A percentile compares a stretch with the other conserved stretches of the same genome.
Evolutionary conservation across 2,888 invertebrate genomes (phyloP).

Genomic region (Junonia oenone): DNA sequence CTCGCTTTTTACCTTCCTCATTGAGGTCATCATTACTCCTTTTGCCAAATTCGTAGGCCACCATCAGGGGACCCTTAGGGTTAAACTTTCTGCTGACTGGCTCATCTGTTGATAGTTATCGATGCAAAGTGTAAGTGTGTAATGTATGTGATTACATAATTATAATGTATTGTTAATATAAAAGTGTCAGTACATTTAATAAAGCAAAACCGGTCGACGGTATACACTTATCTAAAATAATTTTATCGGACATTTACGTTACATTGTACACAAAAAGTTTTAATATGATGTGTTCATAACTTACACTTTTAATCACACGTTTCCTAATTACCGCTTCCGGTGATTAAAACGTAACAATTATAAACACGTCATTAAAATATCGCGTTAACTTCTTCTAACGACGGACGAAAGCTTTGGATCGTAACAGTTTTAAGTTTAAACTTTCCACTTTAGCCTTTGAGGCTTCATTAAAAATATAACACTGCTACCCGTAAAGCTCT

Average conservation of each 20-base stretch:
- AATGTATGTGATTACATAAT: conserved; percentile 8
- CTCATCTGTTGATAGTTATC: conserved; percentile 36
- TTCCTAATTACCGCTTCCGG: background rate
- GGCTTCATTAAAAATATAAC: conserved; percentile 2
- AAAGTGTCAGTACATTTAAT: background rate
- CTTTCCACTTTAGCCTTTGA: conserved; percentile 14
- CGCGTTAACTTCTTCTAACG: conserved; percentile 3
- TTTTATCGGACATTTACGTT: too few relatives aligned
- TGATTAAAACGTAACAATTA: conserved; percentile 8
- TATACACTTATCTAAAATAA: background rate
- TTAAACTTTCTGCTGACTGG: conserved; percentile 48
- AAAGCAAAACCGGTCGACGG: conserved; percentile 1
- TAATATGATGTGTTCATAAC: background rate
- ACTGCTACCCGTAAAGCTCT: background rate
- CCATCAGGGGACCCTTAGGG: conserved; percentile 56
- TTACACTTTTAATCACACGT: background rate
- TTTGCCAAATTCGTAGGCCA: conserved; percentile 63
- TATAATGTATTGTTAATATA: background rate
- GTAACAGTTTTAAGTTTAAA: conserved; percentile 15
- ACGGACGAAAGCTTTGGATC: conserved; percentile 5
- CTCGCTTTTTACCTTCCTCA: conserved; percentile 56
- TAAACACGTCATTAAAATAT: conserved; percentile 17
- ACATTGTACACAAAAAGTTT: background rate
- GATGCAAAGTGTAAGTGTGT: conserved; percentile 18
- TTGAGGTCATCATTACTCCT: conserved; percentile 50